phyloP scores from a whole-genome alignment of 2,797 vertebrate genomes.

The Huso huso region DNA sequence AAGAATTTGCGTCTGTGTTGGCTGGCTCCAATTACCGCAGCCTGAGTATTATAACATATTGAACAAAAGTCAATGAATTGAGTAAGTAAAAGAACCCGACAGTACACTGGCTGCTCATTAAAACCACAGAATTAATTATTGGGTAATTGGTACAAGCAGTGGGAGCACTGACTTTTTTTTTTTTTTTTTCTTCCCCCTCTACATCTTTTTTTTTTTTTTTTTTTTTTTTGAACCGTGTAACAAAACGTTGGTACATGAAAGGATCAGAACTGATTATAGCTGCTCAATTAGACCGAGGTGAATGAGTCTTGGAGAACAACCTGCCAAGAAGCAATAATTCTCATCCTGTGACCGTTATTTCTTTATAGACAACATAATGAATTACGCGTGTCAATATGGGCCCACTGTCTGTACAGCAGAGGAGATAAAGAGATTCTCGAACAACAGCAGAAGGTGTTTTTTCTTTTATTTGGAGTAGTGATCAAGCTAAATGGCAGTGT shows the following conservation, averaged over 20 bases:
- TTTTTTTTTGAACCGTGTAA: conserved; percentile 50
- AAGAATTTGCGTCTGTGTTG: conserved; percentile 72
- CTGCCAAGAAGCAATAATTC: conserved; percentile 28
- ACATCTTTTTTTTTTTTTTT: conserved; percentile 32
- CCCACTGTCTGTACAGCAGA: conserved; percentile 40
- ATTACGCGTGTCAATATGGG: conserved; percentile 65
- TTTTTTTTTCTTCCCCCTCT: conserved; percentile 51
- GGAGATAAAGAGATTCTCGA: conserved; percentile 49
- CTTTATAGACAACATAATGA: conserved; percentile 74
- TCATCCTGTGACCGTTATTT: conserved; percentile 55
- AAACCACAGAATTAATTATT: conserved; percentile 75
- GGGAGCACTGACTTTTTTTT: conserved; percentile 45
- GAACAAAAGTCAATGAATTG: conserved; percentile 66
- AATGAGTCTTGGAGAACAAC: conserved; percentile 55
- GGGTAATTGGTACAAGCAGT: conserved; percentile 70
- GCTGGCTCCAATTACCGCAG: conserved; percentile 73
- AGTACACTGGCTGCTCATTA: conserved; percentile 66
- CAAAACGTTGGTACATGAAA: conserved; percentile 63
- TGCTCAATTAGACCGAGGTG: conserved; percentile 67
- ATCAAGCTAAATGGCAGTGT: conserved; percentile 55
- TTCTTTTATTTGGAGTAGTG: conserved; percentile 44
- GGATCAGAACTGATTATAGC: conserved; percentile 63
- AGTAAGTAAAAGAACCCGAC: conserved; percentile 52
- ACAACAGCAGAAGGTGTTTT: conserved; percentile 48
- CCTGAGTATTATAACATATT: conserved; percentile 63